phyloP scores from a whole-genome alignment of 2,888 invertebrate genomes.

The Taenaris catops region DNA sequence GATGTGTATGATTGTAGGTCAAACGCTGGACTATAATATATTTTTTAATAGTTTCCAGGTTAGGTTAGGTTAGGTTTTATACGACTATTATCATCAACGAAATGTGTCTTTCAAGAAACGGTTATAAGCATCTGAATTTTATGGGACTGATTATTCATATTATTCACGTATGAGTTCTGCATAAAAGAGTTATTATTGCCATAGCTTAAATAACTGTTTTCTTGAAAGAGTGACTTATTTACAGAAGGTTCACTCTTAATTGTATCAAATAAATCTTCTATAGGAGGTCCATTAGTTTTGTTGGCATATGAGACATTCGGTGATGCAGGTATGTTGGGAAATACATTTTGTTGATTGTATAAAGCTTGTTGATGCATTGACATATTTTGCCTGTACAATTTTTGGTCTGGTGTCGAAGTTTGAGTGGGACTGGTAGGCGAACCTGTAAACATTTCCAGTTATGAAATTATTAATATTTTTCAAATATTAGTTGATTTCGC shows the following conservation, averaged over 20 bases:
- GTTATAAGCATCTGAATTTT: too few relatives aligned
- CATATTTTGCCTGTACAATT: slow-evolving; percentile 67
- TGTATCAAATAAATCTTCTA: slow-evolving; percentile 84
- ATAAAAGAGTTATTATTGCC: slow-evolving; percentile 52
- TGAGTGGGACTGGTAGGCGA: slow-evolving; percentile 68
- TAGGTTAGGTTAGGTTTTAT: too few relatives aligned
- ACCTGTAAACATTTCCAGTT: too few relatives aligned
- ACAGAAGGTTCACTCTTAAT: slow-evolving; percentile 68
- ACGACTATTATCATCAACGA: too few relatives aligned
- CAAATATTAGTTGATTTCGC: not conserved
- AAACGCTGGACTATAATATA: too few relatives aligned
- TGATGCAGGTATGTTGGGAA: slow-evolving; percentile 42
- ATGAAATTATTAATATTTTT: too few relatives aligned
- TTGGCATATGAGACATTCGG: slow-evolving; percentile 64
- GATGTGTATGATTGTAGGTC: too few relatives aligned
- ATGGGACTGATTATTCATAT: slow-evolving; percentile 52
- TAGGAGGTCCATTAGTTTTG: slow-evolving; percentile 84
- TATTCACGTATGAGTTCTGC: slow-evolving; percentile 57
- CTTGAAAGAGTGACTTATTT: slow-evolving; percentile 62
- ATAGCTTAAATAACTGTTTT: slow-evolving; percentile 52
- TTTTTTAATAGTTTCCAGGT: too few relatives aligned
- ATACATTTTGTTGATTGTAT: slow-evolving; percentile 61
- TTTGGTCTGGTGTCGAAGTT: slow-evolving; percentile 67
- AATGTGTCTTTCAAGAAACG: too few relatives aligned
- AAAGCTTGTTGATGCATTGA: slow-evolving; percentile 71